Conservation (phyloP, 2,888 invertebrate genomes). For the Euplagia quadripunctaria region DNA sequence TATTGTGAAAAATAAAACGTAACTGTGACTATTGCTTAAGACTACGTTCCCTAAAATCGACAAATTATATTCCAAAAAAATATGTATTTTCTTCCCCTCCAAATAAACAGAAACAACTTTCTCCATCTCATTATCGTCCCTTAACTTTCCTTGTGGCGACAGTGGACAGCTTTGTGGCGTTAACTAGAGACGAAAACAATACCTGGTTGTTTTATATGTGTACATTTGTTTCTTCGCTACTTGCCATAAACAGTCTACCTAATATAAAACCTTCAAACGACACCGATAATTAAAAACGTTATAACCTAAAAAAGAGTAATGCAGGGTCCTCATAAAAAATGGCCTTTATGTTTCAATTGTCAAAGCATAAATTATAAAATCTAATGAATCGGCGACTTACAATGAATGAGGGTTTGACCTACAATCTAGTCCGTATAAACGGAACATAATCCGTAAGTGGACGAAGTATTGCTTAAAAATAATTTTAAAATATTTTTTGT, state of each 20-base stretch:
- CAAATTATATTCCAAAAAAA: slow-evolving; percentile 42
- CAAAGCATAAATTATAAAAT: not conserved
- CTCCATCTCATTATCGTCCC: slow-evolving; percentile 48
- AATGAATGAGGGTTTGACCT: not conserved
- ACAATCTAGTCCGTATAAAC: not conserved
- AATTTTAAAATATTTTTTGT: too few relatives aligned
- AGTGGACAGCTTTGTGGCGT: slow-evolving; percentile 26
- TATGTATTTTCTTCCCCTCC: slow-evolving; percentile 30
- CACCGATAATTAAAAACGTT: slow-evolving; percentile 25
- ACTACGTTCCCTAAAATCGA: slow-evolving; percentile 20
- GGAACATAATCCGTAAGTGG: not conserved
- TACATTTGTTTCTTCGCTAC: not conserved
- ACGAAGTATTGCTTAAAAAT: not conserved
- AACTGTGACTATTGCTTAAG: not conserved
- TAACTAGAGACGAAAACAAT: slow-evolving; percentile 27
- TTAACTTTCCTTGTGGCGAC: slow-evolving; percentile 43
- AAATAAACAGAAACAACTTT: slow-evolving; percentile 45
- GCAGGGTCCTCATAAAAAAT: not conserved
- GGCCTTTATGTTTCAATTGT: not conserved
- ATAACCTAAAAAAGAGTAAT: not conserved
- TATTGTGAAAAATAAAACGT: slow-evolving; percentile 3
- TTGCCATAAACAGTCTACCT: not conserved
- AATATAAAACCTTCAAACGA: not conserved
- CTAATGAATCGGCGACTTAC: not conserved
- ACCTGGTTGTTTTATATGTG: slow-evolving; percentile 16